Evolutionary conservation across 30 jellyfish, hydroid and myxozoan genomes (phyloP).

Genomic region (Mastigias papua): DNA sequence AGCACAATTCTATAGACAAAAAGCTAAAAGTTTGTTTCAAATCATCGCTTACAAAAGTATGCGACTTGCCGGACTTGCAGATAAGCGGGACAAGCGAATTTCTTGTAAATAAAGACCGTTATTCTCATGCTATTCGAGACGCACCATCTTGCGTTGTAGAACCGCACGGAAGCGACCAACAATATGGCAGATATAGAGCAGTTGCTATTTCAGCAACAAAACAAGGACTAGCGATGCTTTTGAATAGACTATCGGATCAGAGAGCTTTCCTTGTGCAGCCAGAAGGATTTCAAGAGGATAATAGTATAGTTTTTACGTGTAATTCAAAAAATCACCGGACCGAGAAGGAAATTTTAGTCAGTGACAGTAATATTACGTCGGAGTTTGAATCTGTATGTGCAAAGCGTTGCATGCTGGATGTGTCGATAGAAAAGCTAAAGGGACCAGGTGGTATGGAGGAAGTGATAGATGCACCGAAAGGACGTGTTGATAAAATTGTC

Average conservation of each 20-base stretch:
- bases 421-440: not conserved
- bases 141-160: constrained; percentile 45
- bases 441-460: not conserved
- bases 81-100: constrained; percentile 7
- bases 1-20: not conserved
- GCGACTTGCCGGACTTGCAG: not conserved
- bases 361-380: constrained; percentile 71
- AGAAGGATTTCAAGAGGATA: constrained; percentile 56
- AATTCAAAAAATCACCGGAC: constrained; percentile 15
- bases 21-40: constrained; percentile 75
- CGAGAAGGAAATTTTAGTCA: constrained; percentile 34
- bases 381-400: constrained; percentile 86
- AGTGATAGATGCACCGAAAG: not conserved
- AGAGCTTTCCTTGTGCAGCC: constrained; percentile 85
- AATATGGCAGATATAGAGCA: constrained; percentile 46
- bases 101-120: constrained; percentile 47
- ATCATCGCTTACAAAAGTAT: constrained; percentile 68
- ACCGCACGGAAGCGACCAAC: constrained; percentile 41
- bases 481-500: not conserved
- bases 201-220: constrained; percentile 81
- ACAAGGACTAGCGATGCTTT: constrained; percentile 77
- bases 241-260: constrained; percentile 63
- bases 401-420: constrained; percentile 56
- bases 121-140: constrained; percentile 39
- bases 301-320: constrained; percentile 88